A percentile compares a stretch with the other conserved stretches of the same genome.
Conservation (phyloP, 1,140 invertebrate species). For the Drosophila elegans region DNA sequence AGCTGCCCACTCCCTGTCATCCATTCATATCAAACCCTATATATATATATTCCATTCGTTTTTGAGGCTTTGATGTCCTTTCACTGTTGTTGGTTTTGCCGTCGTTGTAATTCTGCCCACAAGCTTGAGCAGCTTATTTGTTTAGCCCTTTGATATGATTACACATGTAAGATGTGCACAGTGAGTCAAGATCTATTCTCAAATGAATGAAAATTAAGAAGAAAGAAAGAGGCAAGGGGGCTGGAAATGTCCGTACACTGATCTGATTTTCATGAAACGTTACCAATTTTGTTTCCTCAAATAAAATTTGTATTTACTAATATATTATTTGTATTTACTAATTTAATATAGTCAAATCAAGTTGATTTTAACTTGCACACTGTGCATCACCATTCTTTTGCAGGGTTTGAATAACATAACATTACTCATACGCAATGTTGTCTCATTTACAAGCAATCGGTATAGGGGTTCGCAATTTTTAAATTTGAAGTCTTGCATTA, state of each 20-base stretch:
- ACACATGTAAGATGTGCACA: conserved; percentile 27
- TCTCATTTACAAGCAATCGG: background rate
- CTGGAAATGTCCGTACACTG: no score
- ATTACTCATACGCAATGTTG: conserved; percentile 9
- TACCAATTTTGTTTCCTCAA: no score
- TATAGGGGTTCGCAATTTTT: no score
- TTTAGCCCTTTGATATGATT: conserved; percentile 34
- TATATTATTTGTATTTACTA: no score
- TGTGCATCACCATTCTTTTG: background rate
- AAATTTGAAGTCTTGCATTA: no score
- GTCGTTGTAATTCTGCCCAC: conserved; percentile 28
- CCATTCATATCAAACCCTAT: background rate
- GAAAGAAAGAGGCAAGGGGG: no score
- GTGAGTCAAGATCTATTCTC: background rate
- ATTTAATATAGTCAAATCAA: no score
- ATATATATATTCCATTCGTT: background rate
- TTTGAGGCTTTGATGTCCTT: conserved; percentile 33
- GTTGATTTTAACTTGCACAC: no score
- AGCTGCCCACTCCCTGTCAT: conserved; percentile 10
- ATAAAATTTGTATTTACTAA: no score
- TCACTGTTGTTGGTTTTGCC: conserved; percentile 9
- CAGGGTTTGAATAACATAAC: background rate
- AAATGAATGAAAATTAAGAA: background rate
- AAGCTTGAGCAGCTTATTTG: conserved; percentile 43
- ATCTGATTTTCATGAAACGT: no score